These are phyloP conservation scores for Octodon degus DNA, from an alignment of 2,113 vertebrate genomes.

Conservation along the genomic window DNA sequence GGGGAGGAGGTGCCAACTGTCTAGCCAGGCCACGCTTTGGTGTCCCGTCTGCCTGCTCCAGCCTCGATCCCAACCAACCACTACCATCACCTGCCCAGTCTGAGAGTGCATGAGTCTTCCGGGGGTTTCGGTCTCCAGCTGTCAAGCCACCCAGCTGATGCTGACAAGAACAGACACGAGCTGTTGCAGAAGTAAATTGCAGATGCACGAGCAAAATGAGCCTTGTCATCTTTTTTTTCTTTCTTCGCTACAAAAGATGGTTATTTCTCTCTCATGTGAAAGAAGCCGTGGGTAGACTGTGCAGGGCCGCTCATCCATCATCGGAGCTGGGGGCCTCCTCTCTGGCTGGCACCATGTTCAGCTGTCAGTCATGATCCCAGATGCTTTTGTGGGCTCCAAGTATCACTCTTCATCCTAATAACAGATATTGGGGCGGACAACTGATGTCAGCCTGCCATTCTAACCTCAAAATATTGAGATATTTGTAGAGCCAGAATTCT, in stretches of 20 bases:
- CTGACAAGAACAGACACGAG: background rate
- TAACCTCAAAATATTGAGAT: background rate
- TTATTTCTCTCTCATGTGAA: background rate
- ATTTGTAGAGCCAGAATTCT: background rate
- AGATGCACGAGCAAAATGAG: background rate
- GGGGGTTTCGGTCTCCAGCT: background rate
- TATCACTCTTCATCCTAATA: background rate
- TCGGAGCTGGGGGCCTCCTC: background rate
- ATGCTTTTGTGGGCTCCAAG: background rate
- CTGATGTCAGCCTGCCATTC: background rate
- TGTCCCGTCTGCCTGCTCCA: background rate
- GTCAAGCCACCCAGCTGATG: background rate
- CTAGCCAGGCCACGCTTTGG: background rate
- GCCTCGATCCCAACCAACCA: background rate
- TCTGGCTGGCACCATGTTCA: background rate
- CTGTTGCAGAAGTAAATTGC: background rate
- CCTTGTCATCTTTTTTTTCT: background rate
- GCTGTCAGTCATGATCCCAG: background rate
- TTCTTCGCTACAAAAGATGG: background rate
- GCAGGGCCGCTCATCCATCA: background rate
- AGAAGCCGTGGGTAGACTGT: background rate
- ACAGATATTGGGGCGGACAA: too few species aligned
- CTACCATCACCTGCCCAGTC: background rate
- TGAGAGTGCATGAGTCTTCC: too few species aligned
- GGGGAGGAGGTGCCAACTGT: background rate